A percentile compares a stretch with the other conserved stretches of the same genome.
phyloP scores from a whole-genome alignment of 2,797 vertebrate species.

The Ficedula albicollis region DNA sequence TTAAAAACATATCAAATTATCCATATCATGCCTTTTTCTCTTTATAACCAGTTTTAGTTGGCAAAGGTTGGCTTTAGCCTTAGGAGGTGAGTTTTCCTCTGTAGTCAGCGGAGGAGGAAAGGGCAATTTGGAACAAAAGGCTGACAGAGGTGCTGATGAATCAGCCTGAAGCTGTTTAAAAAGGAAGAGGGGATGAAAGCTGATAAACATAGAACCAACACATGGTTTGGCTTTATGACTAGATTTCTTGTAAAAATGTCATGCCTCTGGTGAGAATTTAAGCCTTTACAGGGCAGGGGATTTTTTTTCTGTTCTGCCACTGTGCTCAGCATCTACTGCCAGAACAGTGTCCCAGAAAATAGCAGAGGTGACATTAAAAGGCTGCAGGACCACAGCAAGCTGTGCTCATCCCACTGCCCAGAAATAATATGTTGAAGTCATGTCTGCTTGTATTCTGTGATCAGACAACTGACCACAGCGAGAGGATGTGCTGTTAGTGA shows the following conservation, averaged over 20 bases:
- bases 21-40: not conserved
- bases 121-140: not conserved
- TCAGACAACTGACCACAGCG: not conserved
- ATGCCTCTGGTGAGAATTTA: not conserved
- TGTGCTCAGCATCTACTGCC: not conserved
- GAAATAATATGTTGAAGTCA: not conserved
- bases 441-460: not conserved
- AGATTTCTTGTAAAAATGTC: not conserved
- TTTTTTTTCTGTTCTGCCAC: not conserved
- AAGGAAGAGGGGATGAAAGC: not conserved
- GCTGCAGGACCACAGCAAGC: not conserved
- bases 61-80: conserved; percentile 10
- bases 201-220: not conserved
- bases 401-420: not conserved
- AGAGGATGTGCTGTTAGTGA: not conserved
- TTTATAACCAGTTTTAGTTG: not conserved
- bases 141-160: not conserved
- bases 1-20: conserved; percentile 4
- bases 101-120: not conserved
- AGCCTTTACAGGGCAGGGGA: not conserved
- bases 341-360: not conserved
- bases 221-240: not conserved
- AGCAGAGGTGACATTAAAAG: not conserved
- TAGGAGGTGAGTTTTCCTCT: not conserved
- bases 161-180: not conserved